These are phyloP conservation scores for Taenioides sp. DNA, from an alignment of 2,797 vertebrate genomes.

Conservation along the genomic window DNA sequence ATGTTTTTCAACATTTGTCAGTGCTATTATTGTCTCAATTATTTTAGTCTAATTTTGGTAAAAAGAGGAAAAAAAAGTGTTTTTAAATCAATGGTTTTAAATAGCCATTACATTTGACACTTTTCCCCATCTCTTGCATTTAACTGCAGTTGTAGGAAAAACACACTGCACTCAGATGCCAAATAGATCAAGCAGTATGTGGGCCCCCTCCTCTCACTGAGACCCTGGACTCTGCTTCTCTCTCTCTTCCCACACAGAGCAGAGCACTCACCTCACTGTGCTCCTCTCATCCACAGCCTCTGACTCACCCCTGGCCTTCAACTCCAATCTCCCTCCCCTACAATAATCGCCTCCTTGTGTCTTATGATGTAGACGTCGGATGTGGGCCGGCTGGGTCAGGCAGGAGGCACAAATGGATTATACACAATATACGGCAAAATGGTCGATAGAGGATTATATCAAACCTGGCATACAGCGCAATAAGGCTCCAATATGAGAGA, in stretches of 20 bases:
- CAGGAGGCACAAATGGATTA: slow-evolving; percentile 22
- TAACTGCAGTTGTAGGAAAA: neutral
- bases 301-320: slow-evolving; percentile 54
- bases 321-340: slow-evolving; percentile 43
- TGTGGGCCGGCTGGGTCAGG: slow-evolving; percentile 14
- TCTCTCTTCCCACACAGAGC: slow-evolving; percentile 33
- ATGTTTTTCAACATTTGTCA: too few species aligned
- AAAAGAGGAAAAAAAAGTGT: neutral
- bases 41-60: too few species aligned
- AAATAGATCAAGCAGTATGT: neutral
- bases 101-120: neutral
- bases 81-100: neutral
- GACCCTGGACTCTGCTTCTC: slow-evolving; percentile 15
- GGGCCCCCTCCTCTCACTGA: neutral
- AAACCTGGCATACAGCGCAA: slow-evolving; percentile 4
- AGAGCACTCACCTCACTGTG: slow-evolving; percentile 35
- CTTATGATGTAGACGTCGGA: slow-evolving; percentile 17
- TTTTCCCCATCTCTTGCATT: neutral
- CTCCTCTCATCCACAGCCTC: slow-evolving; percentile 31
- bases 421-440: slow-evolving; percentile 12
- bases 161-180: neutral
- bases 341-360: slow-evolving; percentile 42
- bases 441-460: slow-evolving; percentile 12
- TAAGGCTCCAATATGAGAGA: slow-evolving; percentile 9
- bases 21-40: too few species aligned